Percentiles rank a stretch among this genome's conserved stretches.
Conservation (phyloP, 92 coral and sea anemone species). For the Anthopleura xanthogrammica region DNA sequence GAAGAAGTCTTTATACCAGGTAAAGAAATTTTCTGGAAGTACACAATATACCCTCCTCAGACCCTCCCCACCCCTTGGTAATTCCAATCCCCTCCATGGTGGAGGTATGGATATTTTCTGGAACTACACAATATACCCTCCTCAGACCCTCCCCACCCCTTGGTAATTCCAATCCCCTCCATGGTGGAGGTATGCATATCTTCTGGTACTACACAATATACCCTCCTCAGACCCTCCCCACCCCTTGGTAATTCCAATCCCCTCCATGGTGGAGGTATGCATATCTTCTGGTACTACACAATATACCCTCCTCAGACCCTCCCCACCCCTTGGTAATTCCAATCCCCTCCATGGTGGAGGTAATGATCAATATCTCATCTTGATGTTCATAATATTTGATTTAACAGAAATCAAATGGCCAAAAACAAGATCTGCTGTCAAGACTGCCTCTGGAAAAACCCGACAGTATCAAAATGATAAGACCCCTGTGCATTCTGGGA, state of each 20-base stretch:
- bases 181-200: not conserved
- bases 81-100: no score
- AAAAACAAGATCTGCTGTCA: not conserved
- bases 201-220: not conserved
- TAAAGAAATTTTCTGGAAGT: not conserved
- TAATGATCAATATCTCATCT: not conserved
- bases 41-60: not conserved
- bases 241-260: no score
- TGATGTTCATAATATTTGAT: not conserved
- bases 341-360: not conserved
- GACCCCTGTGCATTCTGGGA: not conserved
- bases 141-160: no score
- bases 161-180: no score
- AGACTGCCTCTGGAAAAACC: not conserved
- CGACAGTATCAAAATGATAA: not conserved
- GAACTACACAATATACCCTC: not conserved
- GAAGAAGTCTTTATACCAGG: slow-evolving; percentile 14
- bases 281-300: not conserved
- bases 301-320: not conserved
- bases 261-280: no score
- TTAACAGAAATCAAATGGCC: not conserved
- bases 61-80: no score
- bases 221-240: not conserved
- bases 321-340: no score
- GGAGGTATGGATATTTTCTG: not conserved